Evolutionary conservation across 2,888 invertebrate species (phyloP), one percentile per base, ranked within the genome.

Genomic region (Lordiphosa fenestrarum): DNA sequence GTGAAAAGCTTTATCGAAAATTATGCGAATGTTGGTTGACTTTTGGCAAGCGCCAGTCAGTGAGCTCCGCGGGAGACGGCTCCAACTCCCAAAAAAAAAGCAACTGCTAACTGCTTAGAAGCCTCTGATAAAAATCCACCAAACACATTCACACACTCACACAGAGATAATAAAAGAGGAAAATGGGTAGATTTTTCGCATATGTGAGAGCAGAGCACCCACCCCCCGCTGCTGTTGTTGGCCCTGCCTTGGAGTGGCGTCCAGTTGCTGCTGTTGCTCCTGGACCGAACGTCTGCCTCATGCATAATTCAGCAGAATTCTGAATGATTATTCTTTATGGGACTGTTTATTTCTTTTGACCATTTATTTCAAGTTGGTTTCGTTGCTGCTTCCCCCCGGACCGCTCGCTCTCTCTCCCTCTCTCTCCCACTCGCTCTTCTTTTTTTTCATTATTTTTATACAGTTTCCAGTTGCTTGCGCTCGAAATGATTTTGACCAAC

Each of bases 271-370:
- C 55, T 41, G 48, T 15, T 10, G 35, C 36, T 33, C 19, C 62
- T 63, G 66, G 48, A 52, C 55, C 39, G 42, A 23, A 53, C 42
- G 67, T 59, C 58, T 54, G 67, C 71, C 87, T 87, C 88, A 88
- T 88, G 88, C 89, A 88, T 88, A 86, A 88, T 88, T 88, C 88
- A 88, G 85, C 86, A 87, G 89, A 88, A 86, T 87, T 88, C 88
- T 84, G 87, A 88, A 88, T 88, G 89, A 88, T 88, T 88, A 88
- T 88, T 88, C 88, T 88, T 88, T 88, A 88, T 88, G 88, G 87
- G 88, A 87, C 88, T 88, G 88, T 88, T 88, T 88, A 88, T 88
- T 88, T 88, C 89, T 88, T 87, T 88, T 85, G 88, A 88, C 85
- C 87, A 87, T 86, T 87, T 88, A 88, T 88, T 86, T 88, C 84